A percentile compares a stretch with the other conserved stretches of the same genome.
Evolutionary conservation across 2,113 vertebrate genomes (phyloP).

Genomic region (Maccullochella peelii): DNA sequence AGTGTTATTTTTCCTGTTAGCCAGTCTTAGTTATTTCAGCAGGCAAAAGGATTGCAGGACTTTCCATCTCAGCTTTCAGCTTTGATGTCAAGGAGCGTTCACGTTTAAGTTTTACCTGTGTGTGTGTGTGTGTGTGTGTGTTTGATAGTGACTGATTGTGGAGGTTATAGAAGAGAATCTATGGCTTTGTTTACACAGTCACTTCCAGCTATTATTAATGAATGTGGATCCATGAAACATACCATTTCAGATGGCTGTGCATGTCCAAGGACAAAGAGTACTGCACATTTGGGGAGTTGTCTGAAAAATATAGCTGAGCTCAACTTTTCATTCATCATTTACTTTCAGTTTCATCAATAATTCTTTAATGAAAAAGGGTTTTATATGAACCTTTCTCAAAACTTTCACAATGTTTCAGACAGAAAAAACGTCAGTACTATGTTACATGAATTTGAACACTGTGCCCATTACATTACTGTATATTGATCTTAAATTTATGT

Average conservation of each 20-base stretch:
- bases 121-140: background rate
- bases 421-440: no score
- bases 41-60: background rate
- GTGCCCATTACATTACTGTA: background rate
- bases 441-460: background rate
- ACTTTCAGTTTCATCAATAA: no score
- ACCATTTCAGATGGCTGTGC: background rate
- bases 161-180: background rate
- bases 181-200: background rate
- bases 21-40: conserved; percentile 17
- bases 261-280: background rate
- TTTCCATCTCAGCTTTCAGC: background rate
- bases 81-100: background rate
- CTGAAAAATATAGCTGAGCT: no score
- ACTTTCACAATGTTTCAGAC: background rate
- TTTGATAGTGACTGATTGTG: background rate
- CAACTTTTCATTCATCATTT: no score
- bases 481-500: background rate
- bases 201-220: background rate
- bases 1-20: conserved; percentile 4
- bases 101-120: conserved; percentile 7
- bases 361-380: background rate
- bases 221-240: background rate
- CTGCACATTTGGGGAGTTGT: background rate
- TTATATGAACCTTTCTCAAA: background rate